Conservation (phyloP, 2,797 vertebrate genomes). For the Acanthiza pusilla region DNA sequence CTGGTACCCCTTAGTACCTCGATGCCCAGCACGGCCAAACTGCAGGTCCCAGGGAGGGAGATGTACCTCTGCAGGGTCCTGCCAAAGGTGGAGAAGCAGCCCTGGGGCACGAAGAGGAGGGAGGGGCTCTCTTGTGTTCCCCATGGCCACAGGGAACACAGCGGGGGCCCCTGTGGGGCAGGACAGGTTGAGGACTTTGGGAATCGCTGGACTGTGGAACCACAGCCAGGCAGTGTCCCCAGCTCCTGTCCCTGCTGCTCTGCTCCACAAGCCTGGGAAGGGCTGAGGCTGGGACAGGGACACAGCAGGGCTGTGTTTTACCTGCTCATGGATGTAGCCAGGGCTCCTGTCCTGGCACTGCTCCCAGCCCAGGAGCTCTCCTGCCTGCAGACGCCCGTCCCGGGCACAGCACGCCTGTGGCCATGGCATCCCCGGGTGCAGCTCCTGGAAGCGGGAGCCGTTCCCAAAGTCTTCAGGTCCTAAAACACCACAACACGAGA, state of each 20-base stretch:
- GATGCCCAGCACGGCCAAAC: slow-evolving; percentile 43
- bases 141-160: neutral
- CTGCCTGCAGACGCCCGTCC: neutral
- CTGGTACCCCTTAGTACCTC: neutral
- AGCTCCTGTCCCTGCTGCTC: neutral
- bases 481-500: slow-evolving; percentile 65
- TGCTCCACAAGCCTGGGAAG: neutral
- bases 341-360: slow-evolving; percentile 32
- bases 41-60: slow-evolving; percentile 18
- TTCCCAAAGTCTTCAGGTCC: slow-evolving; percentile 64
- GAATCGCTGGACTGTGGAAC: neutral
- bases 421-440: slow-evolving; percentile 38
- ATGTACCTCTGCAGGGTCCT: slow-evolving; percentile 37
- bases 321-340: slow-evolving; percentile 56
- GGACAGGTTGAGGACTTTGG: neutral
- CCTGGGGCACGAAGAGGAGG: neutral
- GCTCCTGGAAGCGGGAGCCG: slow-evolving; percentile 44
- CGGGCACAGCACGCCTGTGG: slow-evolving; percentile 41
- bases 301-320: neutral
- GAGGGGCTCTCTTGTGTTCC: neutral
- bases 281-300: neutral
- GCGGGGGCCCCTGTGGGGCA: neutral
- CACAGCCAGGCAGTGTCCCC: neutral
- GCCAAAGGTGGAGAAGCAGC: slow-evolving; percentile 51
- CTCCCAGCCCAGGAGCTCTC: slow-evolving; percentile 36